Conservation (phyloP, 2,113 vertebrate genomes). For the Pteruthius melanotis region DNA sequence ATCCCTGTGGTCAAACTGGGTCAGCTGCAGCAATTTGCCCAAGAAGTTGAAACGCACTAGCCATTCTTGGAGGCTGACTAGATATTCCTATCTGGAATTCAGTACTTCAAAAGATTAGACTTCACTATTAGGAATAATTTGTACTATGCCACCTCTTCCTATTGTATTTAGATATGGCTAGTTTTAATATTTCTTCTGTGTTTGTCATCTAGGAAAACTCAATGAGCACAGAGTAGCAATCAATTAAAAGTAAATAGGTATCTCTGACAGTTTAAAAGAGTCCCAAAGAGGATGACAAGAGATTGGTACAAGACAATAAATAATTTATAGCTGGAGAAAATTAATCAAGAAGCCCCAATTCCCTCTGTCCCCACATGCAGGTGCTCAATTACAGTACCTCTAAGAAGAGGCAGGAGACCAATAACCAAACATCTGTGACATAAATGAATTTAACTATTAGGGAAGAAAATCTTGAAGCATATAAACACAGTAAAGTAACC, state of each 20-base stretch:
- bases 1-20: neutral
- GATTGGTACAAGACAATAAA: conserved; percentile 66
- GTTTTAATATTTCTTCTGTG: conserved; percentile 52
- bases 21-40: neutral
- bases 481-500: conserved; percentile 21
- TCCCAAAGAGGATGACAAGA: conserved; percentile 64
- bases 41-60: neutral
- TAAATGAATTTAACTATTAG: conserved; percentile 52
- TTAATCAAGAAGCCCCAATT: conserved; percentile 64
- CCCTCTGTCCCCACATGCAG: conserved; percentile 15
- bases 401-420: conserved; percentile 54
- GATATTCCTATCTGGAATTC: neutral
- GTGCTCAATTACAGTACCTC: conserved; percentile 54
- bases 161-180: neutral
- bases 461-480: conserved; percentile 17
- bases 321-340: conserved; percentile 69
- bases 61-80: neutral
- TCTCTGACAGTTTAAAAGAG: conserved; percentile 69
- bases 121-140: neutral
- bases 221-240: conserved; percentile 69
- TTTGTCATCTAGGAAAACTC: conserved; percentile 61
- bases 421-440: conserved; percentile 38
- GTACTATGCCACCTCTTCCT: neutral
- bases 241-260: conserved; percentile 77
- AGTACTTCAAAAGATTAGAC: conserved; percentile 1